Evolutionary conservation across 2,113 vertebrate species (phyloP), one percentile per base, ranked within the genome.

Genomic region (Erythrocercus mccallii): DNA sequence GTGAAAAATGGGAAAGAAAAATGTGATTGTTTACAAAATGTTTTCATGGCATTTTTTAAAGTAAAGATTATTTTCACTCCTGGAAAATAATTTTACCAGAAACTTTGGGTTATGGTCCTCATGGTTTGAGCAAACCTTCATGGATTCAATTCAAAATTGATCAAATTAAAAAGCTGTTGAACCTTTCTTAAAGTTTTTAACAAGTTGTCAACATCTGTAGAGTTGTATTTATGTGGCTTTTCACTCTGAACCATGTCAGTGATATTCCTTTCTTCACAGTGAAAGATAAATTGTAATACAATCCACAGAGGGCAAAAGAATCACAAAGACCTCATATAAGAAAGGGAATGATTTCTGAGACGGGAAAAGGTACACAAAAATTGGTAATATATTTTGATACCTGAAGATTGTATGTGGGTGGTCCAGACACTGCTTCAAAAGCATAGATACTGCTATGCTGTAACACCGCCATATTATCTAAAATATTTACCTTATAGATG

Each of bases 251-350:
- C 23, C 35, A 9, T 74, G 70, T 38, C 90, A 80, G 56, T 65
- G 77, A 38, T 94, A 81, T 68, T 91, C 86, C 21, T 64, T 88
- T 42, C 88, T 95, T 96, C 71, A 80, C 44, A 91, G 85, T 81
- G 83, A 94, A 90, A 97, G 92, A 81, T 72, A 96, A 96, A 92
- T 86, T 94, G 69, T 93, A 96, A 94, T 88, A 81, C 42, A 84
- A 65, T 93, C 77, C 85, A 91, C 44, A 85, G 72, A 89, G 74
- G 90, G 72, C 82, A 91, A 95, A 96, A 86, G 90, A 88, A 92
- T 87, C 50, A 79, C 85, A 90, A 96, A 94, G 47, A 87, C 40
- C 82, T 85, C 19, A 44, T 77, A 87, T 71, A 53, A 94, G 71
- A 92, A 95, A 87, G 25, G 33, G 84, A 97, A 94, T 86, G n/a